phyloP scores from a whole-genome alignment of 2,113 vertebrate species.

The Urocolius indicus region DNA sequence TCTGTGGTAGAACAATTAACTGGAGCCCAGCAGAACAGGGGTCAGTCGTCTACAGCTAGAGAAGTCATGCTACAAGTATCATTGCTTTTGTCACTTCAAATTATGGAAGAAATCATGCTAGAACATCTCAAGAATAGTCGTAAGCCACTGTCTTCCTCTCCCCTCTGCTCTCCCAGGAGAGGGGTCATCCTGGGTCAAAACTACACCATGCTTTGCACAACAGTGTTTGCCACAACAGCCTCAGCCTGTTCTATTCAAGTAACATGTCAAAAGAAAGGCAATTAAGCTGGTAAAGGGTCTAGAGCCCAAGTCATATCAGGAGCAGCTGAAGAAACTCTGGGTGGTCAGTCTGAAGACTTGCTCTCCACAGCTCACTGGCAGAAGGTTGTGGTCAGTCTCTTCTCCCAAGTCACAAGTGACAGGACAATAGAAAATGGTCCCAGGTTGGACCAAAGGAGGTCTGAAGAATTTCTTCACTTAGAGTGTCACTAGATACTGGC shows the following conservation, averaged over 20 bases:
- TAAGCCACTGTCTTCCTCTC: not conserved
- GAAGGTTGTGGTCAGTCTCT: too few species aligned
- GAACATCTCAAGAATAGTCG: accelerated
- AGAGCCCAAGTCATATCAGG: too few species aligned
- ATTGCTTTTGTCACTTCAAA: not conserved
- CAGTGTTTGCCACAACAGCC: not conserved
- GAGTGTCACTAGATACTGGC: too few species aligned
- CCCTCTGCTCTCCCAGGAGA: not conserved
- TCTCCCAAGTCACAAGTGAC: too few species aligned
- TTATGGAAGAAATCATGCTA: not conserved
- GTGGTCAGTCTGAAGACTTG: too few species aligned
- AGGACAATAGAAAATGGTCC: too few species aligned
- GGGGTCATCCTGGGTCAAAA: not conserved
- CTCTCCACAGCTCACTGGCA: too few species aligned
- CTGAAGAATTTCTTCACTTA: too few species aligned
- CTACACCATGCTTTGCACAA: not conserved
- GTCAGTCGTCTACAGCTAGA: not conserved
- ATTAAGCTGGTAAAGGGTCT: too few species aligned
- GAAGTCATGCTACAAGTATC: not conserved
- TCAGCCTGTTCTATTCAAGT: not conserved
- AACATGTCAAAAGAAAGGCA: not conserved
- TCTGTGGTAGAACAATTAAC: not conserved
- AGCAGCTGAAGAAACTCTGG: too few species aligned
- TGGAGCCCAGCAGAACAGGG: not conserved
- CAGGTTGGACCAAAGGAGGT: too few species aligned